phyloP scores from a whole-genome alignment of 2,113 vertebrate genomes.

The Crotophaga sulcirostris region DNA sequence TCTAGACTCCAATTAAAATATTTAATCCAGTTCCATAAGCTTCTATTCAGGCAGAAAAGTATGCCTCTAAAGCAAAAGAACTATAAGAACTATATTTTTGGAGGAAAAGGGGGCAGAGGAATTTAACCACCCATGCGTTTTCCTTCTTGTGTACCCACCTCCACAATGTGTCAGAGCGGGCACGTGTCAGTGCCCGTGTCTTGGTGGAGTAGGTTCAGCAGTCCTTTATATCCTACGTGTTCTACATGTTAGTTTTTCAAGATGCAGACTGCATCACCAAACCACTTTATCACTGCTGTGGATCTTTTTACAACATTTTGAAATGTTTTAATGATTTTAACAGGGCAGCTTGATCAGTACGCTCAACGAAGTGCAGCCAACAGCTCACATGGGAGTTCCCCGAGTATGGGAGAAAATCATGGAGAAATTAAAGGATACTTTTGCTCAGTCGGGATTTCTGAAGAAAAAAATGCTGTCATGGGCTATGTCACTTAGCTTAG shows the following conservation, averaged over 20 bases:
- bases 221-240: not conserved
- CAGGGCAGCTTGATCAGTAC: constrained; percentile 84
- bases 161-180: not conserved
- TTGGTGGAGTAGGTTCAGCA: not conserved
- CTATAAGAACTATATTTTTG: not conserved
- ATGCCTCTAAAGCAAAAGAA: not conserved
- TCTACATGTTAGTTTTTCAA: not conserved
- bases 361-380: constrained; percentile 82
- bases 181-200: not conserved
- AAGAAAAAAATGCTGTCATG: constrained; percentile 85
- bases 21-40: not conserved
- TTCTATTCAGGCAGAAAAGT: not conserved
- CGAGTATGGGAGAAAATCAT: constrained; percentile 93
- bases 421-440: constrained; percentile 85
- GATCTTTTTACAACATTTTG: not conserved
- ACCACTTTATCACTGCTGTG: not conserved
- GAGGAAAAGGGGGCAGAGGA: not conserved
- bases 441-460: constrained; percentile 81
- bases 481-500: constrained; percentile 86
- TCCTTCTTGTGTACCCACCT: not conserved
- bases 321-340: not conserved
- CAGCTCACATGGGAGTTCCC: constrained; percentile 88
- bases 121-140: not conserved
- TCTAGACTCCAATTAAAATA: not conserved
- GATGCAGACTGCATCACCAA: not conserved